Evolutionary conservation across 2,888 invertebrate genomes (phyloP).

Genomic region (Stomorhina lunata): DNA sequence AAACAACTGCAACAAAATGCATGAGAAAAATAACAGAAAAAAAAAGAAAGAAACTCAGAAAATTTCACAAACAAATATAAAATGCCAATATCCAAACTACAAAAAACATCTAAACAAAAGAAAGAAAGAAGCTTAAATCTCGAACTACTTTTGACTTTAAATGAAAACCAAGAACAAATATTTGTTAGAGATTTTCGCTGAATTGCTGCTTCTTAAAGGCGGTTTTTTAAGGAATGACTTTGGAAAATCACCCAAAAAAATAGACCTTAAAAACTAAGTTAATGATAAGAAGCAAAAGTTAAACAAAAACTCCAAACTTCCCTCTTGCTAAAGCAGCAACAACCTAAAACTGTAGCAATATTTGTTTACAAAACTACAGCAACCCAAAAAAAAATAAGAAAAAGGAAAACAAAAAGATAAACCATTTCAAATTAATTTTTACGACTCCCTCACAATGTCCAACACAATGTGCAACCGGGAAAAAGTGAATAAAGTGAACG

Average conservation of each 20-base stretch:
- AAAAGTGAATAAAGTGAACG: constrained; percentile 40
- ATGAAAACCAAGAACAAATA: constrained; percentile 59
- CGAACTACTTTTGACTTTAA: constrained; percentile 12
- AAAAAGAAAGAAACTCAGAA: not conserved
- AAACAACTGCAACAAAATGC: constrained; percentile 24
- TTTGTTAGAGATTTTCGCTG: constrained; percentile 49
- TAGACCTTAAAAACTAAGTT: constrained; percentile 25
- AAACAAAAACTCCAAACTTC: constrained; percentile 14
- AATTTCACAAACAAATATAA: constrained; percentile 49
- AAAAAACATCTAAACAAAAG: constrained; percentile 15
- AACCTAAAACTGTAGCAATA: constrained; percentile 27
- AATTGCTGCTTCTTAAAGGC: constrained; percentile 39
- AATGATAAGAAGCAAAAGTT: constrained; percentile 41
- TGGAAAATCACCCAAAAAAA: constrained; percentile 22
- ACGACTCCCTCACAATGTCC: constrained; percentile 63
- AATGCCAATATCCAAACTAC: constrained; percentile 8
- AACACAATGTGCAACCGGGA: not conserved
- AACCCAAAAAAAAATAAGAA: not conserved
- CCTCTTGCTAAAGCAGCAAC: constrained; percentile 17
- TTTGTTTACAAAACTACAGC: constrained; percentile 47
- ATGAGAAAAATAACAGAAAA: constrained; percentile 28
- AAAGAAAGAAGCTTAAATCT: constrained; percentile 28
- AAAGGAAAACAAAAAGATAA: constrained; percentile 24
- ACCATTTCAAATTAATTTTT: constrained; percentile 63
- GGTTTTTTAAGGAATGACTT: constrained; percentile 40